A percentile compares a stretch with the other conserved stretches of the same genome.
These are phyloP conservation scores for Caranx ignobilis DNA, from an alignment of 2,113 vertebrate species.

Conservation along the genomic window DNA sequence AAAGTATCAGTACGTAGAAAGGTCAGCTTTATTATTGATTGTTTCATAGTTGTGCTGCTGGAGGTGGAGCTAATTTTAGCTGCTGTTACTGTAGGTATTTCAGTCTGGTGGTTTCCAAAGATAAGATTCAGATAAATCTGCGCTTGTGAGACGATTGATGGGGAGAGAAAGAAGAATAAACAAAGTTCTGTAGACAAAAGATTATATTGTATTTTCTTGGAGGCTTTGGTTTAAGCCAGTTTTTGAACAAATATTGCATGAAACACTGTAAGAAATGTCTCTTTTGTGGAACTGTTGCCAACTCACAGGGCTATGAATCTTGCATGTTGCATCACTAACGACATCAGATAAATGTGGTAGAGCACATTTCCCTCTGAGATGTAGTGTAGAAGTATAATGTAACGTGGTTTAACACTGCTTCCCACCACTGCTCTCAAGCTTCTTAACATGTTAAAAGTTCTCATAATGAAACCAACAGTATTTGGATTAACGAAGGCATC, in stretches of 20 bases:
- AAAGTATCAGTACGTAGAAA: too few species aligned
- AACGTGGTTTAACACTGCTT: background rate
- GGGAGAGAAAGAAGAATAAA: too few species aligned
- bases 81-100: background rate
- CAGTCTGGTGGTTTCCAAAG: too few species aligned
- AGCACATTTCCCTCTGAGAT: too few species aligned
- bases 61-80: background rate
- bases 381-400: background rate
- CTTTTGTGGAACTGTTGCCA: background rate
- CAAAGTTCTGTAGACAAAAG: too few species aligned
- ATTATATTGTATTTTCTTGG: too few species aligned
- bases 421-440: background rate
- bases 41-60: too few species aligned
- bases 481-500: too few species aligned
- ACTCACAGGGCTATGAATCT: background rate
- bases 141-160: background rate
- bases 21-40: too few species aligned
- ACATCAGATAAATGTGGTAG: too few species aligned
- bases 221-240: too few species aligned
- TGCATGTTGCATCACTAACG: background rate
- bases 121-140: background rate
- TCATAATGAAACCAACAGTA: background rate
- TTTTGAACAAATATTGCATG: background rate
- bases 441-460: background rate
- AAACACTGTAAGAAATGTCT: background rate